phyloP scores from a whole-genome alignment of 1,140 invertebrate genomes.

The Antheraea mylitta region DNA sequence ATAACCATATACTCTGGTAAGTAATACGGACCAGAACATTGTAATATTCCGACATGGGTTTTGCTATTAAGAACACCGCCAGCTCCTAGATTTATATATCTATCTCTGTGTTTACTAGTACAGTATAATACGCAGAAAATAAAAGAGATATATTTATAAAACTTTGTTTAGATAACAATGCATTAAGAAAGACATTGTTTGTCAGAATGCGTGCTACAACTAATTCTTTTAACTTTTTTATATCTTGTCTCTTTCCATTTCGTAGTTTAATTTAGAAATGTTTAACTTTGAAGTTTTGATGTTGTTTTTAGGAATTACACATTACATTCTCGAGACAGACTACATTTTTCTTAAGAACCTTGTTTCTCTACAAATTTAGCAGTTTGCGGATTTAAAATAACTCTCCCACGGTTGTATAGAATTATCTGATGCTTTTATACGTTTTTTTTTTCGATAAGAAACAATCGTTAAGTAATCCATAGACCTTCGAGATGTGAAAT shows the following conservation, averaged over 20 bases:
- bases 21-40: background rate
- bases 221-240: slow-evolving; percentile 20
- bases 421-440: too few relatives aligned
- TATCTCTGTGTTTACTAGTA: background rate
- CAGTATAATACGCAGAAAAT: slow-evolving; percentile 21
- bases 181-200: slow-evolving; percentile 46
- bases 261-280: slow-evolving; percentile 1
- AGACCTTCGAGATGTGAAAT: too few relatives aligned
- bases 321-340: too few relatives aligned
- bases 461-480: too few relatives aligned
- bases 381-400: too few relatives aligned
- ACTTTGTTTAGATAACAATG: slow-evolving; percentile 61
- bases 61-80: background rate
- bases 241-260: slow-evolving; percentile 29
- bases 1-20: too few relatives aligned
- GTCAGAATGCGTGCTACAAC: slow-evolving; percentile 8
- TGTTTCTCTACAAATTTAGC: too few relatives aligned
- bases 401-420: too few relatives aligned
- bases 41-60: background rate
- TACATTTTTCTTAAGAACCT: too few relatives aligned
- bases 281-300: background rate
- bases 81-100: background rate
- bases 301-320: too few relatives aligned
- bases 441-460: too few relatives aligned
- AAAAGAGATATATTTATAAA: slow-evolving; percentile 39